These are phyloP conservation scores for Taurulus bubalis DNA, from an alignment of 2,113 vertebrate genomes.

Conservation along the genomic window DNA sequence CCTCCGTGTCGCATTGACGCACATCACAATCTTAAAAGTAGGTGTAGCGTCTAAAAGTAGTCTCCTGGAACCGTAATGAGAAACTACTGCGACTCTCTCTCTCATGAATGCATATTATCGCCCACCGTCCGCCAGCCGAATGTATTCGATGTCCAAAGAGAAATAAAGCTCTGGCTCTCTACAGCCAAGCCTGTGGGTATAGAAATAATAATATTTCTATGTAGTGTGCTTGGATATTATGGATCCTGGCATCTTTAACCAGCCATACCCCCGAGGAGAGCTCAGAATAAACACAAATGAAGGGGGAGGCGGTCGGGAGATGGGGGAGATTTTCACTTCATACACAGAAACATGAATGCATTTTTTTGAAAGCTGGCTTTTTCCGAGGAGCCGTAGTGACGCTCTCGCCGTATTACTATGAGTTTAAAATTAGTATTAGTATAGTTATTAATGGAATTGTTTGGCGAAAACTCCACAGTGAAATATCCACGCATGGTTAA, in stretches of 20 bases:
- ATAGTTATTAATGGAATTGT: slow-evolving; percentile 3
- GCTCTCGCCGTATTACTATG: neutral
- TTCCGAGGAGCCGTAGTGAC: neutral
- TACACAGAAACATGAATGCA: slow-evolving; percentile 8
- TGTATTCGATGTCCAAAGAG: slow-evolving; percentile 30
- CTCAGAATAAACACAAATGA: slow-evolving; percentile 18
- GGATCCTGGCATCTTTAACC: slow-evolving; percentile 32
- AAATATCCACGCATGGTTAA: neutral
- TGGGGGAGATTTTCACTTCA: slow-evolving; percentile 15
- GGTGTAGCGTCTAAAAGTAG: slow-evolving; percentile 16
- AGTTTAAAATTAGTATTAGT: neutral
- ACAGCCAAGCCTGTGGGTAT: slow-evolving; percentile 35
- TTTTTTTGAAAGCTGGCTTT: slow-evolving; percentile 17
- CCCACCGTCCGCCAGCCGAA: slow-evolving; percentile 46
- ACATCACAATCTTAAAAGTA: slow-evolving; percentile 9
- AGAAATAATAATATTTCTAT: slow-evolving; percentile 33
- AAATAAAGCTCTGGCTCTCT: slow-evolving; percentile 32
- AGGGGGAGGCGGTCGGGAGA: slow-evolving; percentile 1
- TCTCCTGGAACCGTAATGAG: slow-evolving; percentile 39
- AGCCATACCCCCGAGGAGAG: slow-evolving; percentile 20
- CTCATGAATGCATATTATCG: slow-evolving; percentile 44
- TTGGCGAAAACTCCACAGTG: neutral
- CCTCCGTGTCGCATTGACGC: slow-evolving; percentile 4
- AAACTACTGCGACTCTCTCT: neutral
- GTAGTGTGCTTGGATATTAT: slow-evolving; percentile 41